Conservation (phyloP, 2,113 vertebrate species). For the rabbit (Oryctolagus cuniculus) region DNA sequence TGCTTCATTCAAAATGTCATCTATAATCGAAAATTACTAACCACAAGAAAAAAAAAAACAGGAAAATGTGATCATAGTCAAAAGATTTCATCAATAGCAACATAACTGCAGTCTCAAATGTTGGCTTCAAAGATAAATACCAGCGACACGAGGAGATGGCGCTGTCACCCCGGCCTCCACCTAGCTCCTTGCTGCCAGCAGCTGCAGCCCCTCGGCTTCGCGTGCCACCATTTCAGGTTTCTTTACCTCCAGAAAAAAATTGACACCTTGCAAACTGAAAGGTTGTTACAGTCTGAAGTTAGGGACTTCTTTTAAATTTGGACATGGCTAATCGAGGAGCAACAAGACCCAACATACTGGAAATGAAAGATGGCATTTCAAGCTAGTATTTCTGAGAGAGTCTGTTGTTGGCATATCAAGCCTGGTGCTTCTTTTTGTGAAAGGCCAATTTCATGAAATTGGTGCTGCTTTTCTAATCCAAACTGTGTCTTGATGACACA, state of each 20-base stretch:
- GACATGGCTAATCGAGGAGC: slow-evolving; percentile 99
- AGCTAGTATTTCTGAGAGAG: slow-evolving; percentile 98
- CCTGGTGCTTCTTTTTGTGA: slow-evolving; percentile 99
- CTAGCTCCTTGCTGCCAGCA: too few relatives aligned
- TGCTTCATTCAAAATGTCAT: not conserved
- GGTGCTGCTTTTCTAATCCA: slow-evolving; percentile 86
- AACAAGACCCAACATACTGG: slow-evolving; percentile 96
- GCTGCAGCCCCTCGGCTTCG: too few relatives aligned
- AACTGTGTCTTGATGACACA: too few relatives aligned
- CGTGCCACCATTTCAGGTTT: slow-evolving; percentile 77
- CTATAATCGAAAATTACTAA: not conserved
- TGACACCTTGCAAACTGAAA: slow-evolving; percentile 85
- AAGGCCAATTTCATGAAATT: slow-evolving; percentile 99
- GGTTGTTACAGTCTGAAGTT: slow-evolving; percentile 85
- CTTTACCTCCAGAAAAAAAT: slow-evolving; percentile 80
- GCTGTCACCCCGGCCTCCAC: too few relatives aligned
- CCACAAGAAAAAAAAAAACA: slow-evolving; percentile 39
- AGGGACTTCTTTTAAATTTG: slow-evolving; percentile 89
- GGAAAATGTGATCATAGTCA: not conserved
- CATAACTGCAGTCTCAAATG: not conserved
- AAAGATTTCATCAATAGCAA: not conserved
- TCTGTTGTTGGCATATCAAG: slow-evolving; percentile 99
- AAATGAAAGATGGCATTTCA: slow-evolving; percentile 99
- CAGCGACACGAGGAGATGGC: too few relatives aligned
- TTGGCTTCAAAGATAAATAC: not conserved